Evolutionary conservation across 35 echinoderm and acorn worm genomes (phyloP).

Genomic region (Lytechinus variegatus): DNA sequence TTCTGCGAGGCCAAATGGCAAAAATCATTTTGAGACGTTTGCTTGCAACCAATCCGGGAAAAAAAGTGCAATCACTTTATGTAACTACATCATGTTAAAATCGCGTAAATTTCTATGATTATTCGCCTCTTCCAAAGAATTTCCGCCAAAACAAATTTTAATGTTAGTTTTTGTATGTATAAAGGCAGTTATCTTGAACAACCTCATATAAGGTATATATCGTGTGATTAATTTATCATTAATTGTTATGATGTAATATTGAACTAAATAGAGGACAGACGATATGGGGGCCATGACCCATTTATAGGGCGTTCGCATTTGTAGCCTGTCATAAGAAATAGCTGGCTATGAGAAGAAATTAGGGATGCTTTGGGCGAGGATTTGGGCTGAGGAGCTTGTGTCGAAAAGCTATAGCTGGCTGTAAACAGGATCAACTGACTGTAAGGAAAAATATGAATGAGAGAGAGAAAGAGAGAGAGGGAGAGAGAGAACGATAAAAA

Average conservation of each 20-base stretch:
- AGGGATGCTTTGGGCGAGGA: neutral
- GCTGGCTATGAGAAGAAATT: neutral
- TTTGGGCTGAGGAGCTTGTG: neutral
- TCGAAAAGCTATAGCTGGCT: conserved; percentile 23
- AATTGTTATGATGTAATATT: neutral
- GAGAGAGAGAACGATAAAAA: neutral
- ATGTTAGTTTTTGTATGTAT: too few relatives aligned
- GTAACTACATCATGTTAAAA: too few relatives aligned
- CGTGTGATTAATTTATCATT: neutral
- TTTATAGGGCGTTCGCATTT: neutral
- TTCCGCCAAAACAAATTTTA: too few relatives aligned
- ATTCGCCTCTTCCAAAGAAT: too few relatives aligned
- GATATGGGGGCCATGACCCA: neutral
- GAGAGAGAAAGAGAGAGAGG: neutral
- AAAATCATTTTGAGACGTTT: neutral
- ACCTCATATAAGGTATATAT: too few relatives aligned
- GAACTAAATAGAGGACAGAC: neutral
- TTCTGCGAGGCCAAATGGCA: neutral
- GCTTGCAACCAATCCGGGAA: neutral
- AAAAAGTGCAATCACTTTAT: neutral
- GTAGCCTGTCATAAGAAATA: neutral
- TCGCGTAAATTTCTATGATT: too few relatives aligned
- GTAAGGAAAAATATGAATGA: too few relatives aligned
- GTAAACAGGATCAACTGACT: conserved; percentile 7
- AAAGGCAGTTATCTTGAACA: too few relatives aligned